Conservation (phyloP, 2,888 invertebrate species). For the Conus canariensis region DNA sequence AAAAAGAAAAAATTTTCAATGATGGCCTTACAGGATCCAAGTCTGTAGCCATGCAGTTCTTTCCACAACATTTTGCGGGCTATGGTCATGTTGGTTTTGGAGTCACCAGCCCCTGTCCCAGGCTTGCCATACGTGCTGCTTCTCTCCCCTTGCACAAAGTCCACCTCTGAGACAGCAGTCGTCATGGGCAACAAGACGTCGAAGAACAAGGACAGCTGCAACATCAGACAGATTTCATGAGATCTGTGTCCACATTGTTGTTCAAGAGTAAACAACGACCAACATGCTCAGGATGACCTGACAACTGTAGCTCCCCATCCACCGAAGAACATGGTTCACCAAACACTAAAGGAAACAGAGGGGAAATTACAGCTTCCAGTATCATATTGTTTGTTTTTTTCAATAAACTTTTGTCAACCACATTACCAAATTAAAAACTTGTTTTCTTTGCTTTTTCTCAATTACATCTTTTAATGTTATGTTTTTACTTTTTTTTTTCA, state of each 20-base stretch:
- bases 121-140: slow-evolving; percentile 62
- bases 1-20: no score
- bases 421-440: no score
- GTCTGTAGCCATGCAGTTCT: slow-evolving; percentile 69
- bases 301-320: not conserved
- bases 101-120: slow-evolving; percentile 42
- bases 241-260: no score
- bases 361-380: no score
- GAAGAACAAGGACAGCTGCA: slow-evolving; percentile 81
- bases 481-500: no score
- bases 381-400: no score
- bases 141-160: slow-evolving; percentile 75
- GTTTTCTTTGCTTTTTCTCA: no score
- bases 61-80: slow-evolving; percentile 76
- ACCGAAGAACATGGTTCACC: not conserved
- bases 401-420: no score
- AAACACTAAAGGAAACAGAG: not conserved
- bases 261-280: not conserved
- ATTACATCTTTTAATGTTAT: no score
- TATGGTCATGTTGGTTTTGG: slow-evolving; percentile 56
- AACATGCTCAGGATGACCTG: not conserved
- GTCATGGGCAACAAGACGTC: slow-evolving; percentile 80
- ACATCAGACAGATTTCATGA: not conserved
- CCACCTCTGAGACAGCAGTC: slow-evolving; percentile 72
- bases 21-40: not conserved